phyloP scores from a whole-genome alignment of 2,888 invertebrate genomes.

The Dicroscelio sp. region DNA sequence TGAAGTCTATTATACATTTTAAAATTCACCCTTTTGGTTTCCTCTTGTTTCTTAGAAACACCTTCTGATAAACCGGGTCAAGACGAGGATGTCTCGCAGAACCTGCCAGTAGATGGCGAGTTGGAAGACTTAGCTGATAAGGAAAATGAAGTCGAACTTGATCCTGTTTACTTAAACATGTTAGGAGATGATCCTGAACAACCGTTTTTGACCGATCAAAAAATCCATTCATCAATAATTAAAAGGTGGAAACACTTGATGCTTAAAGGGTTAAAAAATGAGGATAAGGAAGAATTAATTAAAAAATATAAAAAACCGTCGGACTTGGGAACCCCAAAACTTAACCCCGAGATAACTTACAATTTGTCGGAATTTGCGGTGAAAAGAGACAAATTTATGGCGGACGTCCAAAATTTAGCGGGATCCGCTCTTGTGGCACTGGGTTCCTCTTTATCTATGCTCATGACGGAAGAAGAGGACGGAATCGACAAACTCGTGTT shows the following conservation, averaged over 20 bases:
- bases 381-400: slow-evolving; percentile 82
- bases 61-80: not conserved
- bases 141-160: not conserved
- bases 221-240: slow-evolving; percentile 3
- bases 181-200: slow-evolving; percentile 14
- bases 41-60: too few species aligned
- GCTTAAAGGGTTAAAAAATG: slow-evolving; percentile 14
- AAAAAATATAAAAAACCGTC: slow-evolving; percentile 23
- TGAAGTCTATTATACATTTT: too few species aligned
- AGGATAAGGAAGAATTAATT: slow-evolving; percentile 26
- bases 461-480: slow-evolving; percentile 60
- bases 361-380: slow-evolving; percentile 70
- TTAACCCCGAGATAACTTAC: slow-evolving; percentile 66
- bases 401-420: slow-evolving; percentile 87
- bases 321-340: slow-evolving; percentile 48
- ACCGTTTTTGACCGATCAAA: not conserved
- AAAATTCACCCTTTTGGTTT: too few species aligned
- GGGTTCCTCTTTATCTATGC: slow-evolving; percentile 63
- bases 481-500: not conserved
- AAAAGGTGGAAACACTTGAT: slow-evolving; percentile 1
- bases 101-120: too few species aligned
- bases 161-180: not conserved
- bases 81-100: not conserved
- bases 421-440: slow-evolving; percentile 90
- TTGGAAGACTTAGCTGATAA: too few species aligned